Evolutionary conservation across 1,140 invertebrate species (phyloP).

Genomic region (Portunus trituberculatus): DNA sequence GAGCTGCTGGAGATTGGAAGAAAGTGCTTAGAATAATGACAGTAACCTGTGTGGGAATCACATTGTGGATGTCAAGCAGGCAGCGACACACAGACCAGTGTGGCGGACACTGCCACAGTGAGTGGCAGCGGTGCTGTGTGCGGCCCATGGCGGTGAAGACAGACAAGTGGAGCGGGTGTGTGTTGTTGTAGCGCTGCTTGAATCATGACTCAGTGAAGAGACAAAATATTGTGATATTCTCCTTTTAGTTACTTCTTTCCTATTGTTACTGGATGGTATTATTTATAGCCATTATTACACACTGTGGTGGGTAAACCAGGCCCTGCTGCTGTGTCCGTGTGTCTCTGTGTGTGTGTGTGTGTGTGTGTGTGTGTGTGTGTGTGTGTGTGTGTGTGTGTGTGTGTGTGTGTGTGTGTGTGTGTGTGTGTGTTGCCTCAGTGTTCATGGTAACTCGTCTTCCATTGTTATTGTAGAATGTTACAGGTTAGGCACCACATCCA

Average conservation of each 20-base stretch:
- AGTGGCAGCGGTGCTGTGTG: background rate
- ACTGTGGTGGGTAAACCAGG: background rate
- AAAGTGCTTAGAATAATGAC: background rate
- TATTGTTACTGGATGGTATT: background rate
- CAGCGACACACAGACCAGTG: background rate
- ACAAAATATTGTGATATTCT: background rate
- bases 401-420: too few relatives aligned
- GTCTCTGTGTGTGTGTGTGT: constrained; percentile 1
- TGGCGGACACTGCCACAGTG: background rate
- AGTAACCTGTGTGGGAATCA: background rate
- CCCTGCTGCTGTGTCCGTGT: background rate
- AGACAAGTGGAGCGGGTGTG: too few relatives aligned
- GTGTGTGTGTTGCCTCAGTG: too few relatives aligned
- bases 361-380: constrained; percentile 9
- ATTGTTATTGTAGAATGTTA: too few relatives aligned
- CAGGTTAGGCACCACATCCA: too few relatives aligned
- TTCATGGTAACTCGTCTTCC: too few relatives aligned
- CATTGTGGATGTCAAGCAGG: background rate
- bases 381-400: background rate
- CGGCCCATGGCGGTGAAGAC: too few relatives aligned
- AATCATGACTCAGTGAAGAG: background rate
- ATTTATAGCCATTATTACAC: background rate
- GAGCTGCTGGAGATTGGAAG: background rate
- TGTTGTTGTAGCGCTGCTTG: too few relatives aligned
- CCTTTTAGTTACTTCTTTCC: background rate